Conservation (phyloP, 2,113 vertebrate genomes). For the Strigops habroptila region DNA sequence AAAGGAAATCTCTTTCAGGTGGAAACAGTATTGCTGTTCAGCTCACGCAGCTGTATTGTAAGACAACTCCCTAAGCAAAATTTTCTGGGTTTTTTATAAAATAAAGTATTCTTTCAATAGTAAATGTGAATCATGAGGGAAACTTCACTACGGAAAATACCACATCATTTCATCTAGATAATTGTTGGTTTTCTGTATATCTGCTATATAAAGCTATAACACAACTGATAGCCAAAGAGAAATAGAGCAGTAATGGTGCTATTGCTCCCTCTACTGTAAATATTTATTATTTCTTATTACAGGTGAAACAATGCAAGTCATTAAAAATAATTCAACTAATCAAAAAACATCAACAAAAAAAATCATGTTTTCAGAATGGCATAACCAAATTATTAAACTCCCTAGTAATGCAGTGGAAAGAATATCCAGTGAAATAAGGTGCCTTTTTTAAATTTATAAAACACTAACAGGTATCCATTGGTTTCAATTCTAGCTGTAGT, state of each 20-base stretch:
- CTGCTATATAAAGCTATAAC: not conserved
- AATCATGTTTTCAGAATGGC: not conserved
- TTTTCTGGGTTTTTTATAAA: not conserved
- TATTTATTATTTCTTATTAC: not conserved
- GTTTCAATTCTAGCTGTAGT: not conserved
- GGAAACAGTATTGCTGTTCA: not conserved
- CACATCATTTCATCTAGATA: not conserved
- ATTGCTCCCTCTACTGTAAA: constrained; percentile 79
- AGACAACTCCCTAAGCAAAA: not conserved
- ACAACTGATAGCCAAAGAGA: not conserved
- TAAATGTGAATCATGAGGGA: not conserved
- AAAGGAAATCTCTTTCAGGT: not conserved
- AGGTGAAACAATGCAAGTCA: not conserved
- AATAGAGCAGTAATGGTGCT: constrained; percentile 40
- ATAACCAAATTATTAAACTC: not conserved
- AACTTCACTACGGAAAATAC: constrained; percentile 24
- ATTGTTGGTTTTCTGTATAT: constrained; percentile 16
- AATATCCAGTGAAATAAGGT: not conserved
- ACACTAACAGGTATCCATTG: not conserved
- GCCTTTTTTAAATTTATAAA: not conserved
- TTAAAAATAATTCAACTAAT: not conserved
- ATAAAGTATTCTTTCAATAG: not conserved
- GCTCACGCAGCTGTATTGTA: not conserved
- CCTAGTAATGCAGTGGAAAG: not conserved
- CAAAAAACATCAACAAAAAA: not conserved